phyloP scores from a whole-genome alignment of 2,113 vertebrate genomes.

The Orthonyx spaldingii region DNA sequence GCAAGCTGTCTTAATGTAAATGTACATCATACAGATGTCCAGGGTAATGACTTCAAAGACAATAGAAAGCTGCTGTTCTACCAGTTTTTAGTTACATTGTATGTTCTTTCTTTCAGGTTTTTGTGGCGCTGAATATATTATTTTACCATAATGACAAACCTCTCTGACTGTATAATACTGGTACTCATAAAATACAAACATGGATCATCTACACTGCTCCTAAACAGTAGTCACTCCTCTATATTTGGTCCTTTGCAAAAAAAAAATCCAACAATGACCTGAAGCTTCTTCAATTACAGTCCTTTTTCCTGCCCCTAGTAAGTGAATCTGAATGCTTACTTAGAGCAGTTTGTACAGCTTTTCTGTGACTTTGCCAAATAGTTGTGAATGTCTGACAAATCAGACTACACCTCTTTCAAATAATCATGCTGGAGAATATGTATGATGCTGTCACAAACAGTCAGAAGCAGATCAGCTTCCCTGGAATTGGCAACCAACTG shows the following conservation, averaged over 20 bases:
- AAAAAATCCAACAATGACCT: neutral
- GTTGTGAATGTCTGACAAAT: neutral
- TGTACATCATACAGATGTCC: neutral
- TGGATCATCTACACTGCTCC: accelerated
- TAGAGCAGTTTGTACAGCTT: neutral
- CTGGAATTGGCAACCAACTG: neutral
- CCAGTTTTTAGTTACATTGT: neutral
- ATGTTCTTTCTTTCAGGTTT: neutral
- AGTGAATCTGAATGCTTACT: neutral
- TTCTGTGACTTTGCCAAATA: neutral
- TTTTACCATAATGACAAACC: neutral
- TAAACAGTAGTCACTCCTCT: neutral
- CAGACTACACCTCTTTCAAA: neutral
- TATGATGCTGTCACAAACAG: neutral
- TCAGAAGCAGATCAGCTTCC: neutral
- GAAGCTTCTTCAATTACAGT: neutral
- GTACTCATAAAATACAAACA: accelerated
- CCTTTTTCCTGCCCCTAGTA: neutral
- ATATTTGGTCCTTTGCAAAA: neutral
- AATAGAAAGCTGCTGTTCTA: neutral
- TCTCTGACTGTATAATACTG: neutral
- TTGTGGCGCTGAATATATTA: neutral
- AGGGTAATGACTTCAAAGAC: neutral
- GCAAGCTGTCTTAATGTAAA: neutral
- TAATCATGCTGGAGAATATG: neutral